phyloP scores from a whole-genome alignment of 2,113 vertebrate species.

The Brachypodius melanocephalos region DNA sequence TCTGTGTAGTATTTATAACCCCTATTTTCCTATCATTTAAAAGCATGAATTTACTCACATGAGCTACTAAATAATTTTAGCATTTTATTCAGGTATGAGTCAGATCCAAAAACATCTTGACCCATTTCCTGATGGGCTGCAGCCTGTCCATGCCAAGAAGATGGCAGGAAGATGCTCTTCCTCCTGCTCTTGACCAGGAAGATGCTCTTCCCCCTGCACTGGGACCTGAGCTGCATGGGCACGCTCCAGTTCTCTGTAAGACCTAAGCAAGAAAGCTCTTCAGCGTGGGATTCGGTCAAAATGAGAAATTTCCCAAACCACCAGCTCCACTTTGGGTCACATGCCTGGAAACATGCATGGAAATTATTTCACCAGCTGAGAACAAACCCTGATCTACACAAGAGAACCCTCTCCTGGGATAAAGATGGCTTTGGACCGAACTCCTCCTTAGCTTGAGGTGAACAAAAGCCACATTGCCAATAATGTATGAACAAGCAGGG shows the following conservation, averaged over 20 bases:
- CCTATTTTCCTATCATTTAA: neutral
- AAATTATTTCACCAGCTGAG: neutral
- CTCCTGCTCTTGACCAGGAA: neutral
- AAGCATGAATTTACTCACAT: neutral
- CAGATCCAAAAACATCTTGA: neutral
- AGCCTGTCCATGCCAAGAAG: neutral
- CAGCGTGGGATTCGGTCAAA: neutral
- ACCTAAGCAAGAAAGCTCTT: neutral
- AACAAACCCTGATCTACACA: neutral
- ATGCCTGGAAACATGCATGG: neutral
- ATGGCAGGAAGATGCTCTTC: neutral
- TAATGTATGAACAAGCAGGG: fast-evolving
- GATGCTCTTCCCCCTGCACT: neutral
- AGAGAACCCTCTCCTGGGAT: neutral
- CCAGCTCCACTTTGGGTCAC: neutral
- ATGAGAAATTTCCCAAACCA: neutral
- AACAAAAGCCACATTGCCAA: neutral
- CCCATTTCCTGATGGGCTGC: neutral
- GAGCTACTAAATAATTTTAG: neutral
- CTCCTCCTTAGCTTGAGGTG: neutral
- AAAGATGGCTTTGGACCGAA: neutral
- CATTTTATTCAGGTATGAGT: neutral
- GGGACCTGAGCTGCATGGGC: neutral
- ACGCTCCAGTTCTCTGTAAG: fast-evolving
- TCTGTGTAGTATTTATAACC: neutral